Evolutionary conservation across 2,888 invertebrate genomes (phyloP), one percentile per base, ranked within the genome.

Genomic region (Caenorhabditis uteleia): DNA sequence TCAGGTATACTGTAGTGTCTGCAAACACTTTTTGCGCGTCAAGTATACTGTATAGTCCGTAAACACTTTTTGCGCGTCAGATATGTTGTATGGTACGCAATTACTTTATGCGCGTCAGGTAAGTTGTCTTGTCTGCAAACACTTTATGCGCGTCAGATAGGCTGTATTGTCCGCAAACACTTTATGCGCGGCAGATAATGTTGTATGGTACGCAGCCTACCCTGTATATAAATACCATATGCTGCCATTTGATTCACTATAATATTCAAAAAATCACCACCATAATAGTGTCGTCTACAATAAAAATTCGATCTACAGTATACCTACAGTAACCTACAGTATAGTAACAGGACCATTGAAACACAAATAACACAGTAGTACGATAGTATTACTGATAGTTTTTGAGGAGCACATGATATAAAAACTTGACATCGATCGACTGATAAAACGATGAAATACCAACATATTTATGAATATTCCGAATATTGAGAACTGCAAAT

Each of bases 391-490:
- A n/a, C 56, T 56, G 8, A 62, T 38, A 0, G 62, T 56, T 29
- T 62, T 62, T 27, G 62, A 62, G 0, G 62, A 56, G 33, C 62
- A 62, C 47, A 62, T 45, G 10, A 62, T 47, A 43, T 56, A 51
- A 21, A 61, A 61, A 42, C 61, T 53, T n/a, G 62, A 40, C 55
- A 61, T 62, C 14, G 14, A n/a, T n/a, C n/a, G 25, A 6, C 14
- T 21, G 23, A 25, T 40, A 14, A 40, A 40, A n/a, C 40, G 40
- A 40, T 40, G 23, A 40, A 40, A 25, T 4, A 40, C 21, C 14
- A 40, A 4, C 2, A 8, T 8, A 27, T 43, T 34, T 12, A 45
- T 7, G 18, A 34, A 34, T 16, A 26, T 43, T 10, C 42, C 33
- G 18, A 51, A 25, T 26, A 10, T 5, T 36, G 18, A n/a, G n/a